Base-by-base conservation (phyloP, 2,113 vertebrate genomes). In the Malurus alboscapulatus region DNA sequence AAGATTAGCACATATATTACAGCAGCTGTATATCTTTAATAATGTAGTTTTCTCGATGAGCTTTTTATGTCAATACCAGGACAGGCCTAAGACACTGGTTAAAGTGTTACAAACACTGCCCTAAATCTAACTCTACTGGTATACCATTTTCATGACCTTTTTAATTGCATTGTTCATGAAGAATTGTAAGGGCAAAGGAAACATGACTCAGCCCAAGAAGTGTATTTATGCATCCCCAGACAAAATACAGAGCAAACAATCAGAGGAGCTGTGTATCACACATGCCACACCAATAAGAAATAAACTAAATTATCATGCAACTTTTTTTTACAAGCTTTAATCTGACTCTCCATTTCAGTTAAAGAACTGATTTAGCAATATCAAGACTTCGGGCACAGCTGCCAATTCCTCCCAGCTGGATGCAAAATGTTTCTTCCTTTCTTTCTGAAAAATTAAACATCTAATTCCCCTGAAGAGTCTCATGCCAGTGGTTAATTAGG, bases 381-480 rank as follows among this genome's bases (percentile, higher is more conserved):
- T 26, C 53, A 78, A 63, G 48, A 26, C 7, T 48, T 44, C 14
- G 44, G 36, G 38, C 44, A 78, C 61, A 47, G 65, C 59, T 74
- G 48, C 19, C n/a, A 63, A 10, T 51, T 81, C 34, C 40, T 81
- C 40, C 32, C 30, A 48, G 16, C 2, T 69, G 26, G 24, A 50
- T 15, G 21, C 72, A 36, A 78, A 91, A 75, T 84, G 61, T n/a
- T 88, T 85, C 67, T 85, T 76, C 38, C 26, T 45, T 86, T 54
- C 65, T 90, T 84, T 83, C 82, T 81, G 47, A 90, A 94, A 94
- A 88, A 86, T 80, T 58, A 88, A 91, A 80, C 51, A 47, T 44
- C 71, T 86, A 45, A 90, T 73, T 92, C 68, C 68, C 65, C 55
- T n/a, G 48, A 78, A 92, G 38, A 76, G 42, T 32, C 51, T 74